Evolutionary conservation across 2,797 vertebrate genomes (phyloP), one percentile per base, ranked within the genome.

Genomic region (Sardinella longiceps): DNA sequence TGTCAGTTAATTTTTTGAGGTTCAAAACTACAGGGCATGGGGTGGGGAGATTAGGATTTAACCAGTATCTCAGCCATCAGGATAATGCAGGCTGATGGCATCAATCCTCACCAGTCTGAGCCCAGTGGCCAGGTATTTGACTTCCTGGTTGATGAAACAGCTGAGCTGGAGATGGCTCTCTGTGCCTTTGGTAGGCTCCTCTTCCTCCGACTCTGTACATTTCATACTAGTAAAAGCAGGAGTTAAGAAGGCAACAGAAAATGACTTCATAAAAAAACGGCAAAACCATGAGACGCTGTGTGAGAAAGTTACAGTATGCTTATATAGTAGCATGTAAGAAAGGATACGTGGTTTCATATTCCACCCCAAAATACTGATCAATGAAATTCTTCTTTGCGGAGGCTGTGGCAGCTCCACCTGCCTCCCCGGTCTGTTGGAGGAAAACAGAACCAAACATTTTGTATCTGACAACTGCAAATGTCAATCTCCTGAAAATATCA

Each of bases 111-210:
- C 98, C 97, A 98, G 91, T 91, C 98, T 96, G 48, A 99, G 95
- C 89, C 98, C 98, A 83, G 98, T 99, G 89, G 98, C 97, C 83
- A 99, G 96, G 88, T 99, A 99, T 91, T 99, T 99, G 87, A 99
- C 98, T 95, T 99, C 98, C 91, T 99, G 98, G 95, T 98, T 99
- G 92, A 99, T 99, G 93, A 99, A 99, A 93, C 98, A 99, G 90
- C 98, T 99, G 87, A 99, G 97, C 84, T 99, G 98, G 84, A 99
- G 97, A 70, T 97, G 97, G 91, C 94, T 99, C 88, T 99, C 98
- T 88, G 96, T 98, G 91, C 98, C 98, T 93, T 98, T 99, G 90
- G 97, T 96, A 53, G 97, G 97, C 83, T 98, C 97, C 88, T 99
- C 98, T 1, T 98, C 97, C 92, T 99, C 98, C 3, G 97, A 94